phyloP scores from a whole-genome alignment of 2,113 vertebrate genomes.

The Geothlypis trichas region DNA sequence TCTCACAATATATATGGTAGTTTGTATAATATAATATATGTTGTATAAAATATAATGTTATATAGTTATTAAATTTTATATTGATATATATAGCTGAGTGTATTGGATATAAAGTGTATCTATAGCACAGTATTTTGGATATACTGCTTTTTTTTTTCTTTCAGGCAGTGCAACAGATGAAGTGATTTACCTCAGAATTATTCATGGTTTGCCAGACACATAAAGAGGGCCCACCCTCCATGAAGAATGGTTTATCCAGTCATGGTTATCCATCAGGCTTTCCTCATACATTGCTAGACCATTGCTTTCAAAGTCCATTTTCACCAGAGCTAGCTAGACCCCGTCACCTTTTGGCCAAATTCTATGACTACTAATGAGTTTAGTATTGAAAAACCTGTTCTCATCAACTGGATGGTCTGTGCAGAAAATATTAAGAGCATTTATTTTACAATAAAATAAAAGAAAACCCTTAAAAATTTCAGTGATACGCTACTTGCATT shows the following conservation, averaged over 20 bases:
- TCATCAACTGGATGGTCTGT: not conserved
- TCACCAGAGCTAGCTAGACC: not conserved
- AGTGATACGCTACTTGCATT: rapidly evolving
- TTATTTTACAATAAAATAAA: not conserved
- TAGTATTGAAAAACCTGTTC: not conserved
- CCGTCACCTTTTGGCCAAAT: not conserved
- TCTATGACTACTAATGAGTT: not conserved
- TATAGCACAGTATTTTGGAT: not conserved
- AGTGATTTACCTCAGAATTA: constrained; percentile 7
- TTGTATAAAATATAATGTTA: not conserved
- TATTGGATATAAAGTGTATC: not conserved
- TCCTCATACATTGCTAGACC: not conserved
- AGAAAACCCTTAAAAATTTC: not conserved
- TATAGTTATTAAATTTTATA: not conserved
- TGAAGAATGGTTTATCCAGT: not conserved
- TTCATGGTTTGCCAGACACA: not conserved
- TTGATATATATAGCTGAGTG: not conserved
- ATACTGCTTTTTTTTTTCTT: not conserved
- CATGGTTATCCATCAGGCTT: not conserved
- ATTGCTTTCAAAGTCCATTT: not conserved
- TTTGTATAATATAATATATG: not conserved
- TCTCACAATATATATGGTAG: not conserved
- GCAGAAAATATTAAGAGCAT: not conserved
- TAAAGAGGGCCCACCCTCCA: not conserved
- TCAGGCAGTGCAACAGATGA: not conserved